Evolutionary conservation across 2,797 vertebrate species (phyloP).

Genomic region (Periparus ater): DNA sequence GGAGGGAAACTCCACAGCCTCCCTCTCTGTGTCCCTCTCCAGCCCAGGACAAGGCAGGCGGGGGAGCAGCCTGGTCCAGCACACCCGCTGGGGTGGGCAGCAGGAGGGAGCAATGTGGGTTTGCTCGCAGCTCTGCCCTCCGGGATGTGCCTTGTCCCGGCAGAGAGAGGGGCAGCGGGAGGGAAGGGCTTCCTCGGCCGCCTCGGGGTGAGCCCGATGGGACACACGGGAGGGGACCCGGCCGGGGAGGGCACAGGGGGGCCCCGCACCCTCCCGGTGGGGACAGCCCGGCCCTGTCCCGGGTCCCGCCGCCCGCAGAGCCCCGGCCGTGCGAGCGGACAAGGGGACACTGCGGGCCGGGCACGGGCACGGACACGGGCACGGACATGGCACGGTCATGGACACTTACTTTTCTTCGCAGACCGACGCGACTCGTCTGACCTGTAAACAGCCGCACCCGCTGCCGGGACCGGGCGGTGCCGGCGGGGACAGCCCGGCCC

Average conservation of each 20-base stretch:
- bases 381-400: too few species aligned
- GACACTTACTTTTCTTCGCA: neutral
- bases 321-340: neutral
- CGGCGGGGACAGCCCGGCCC: accelerated
- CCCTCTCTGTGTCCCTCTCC: neutral
- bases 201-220: neutral
- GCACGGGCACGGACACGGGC: too few species aligned
- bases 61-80: neutral
- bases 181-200: neutral
- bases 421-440: neutral
- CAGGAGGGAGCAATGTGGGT: accelerated
- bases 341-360: accelerated
- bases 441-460: neutral
- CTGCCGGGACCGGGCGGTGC: neutral
- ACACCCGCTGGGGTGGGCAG: neutral
- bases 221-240: neutral
- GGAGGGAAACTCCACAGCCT: neutral
- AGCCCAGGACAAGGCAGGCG: neutral
- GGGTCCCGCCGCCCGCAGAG: neutral
- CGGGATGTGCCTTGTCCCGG: too few species aligned
- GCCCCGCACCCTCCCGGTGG: neutral
- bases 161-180: neutral
- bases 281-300: neutral
- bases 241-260: too few species aligned
- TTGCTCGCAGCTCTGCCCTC: neutral